Percentiles rank a stretch among this genome's conserved stretches.
These are phyloP conservation scores for Nannospalax galili DNA, from an alignment of 2,113 vertebrate species.

Conservation along the genomic window DNA sequence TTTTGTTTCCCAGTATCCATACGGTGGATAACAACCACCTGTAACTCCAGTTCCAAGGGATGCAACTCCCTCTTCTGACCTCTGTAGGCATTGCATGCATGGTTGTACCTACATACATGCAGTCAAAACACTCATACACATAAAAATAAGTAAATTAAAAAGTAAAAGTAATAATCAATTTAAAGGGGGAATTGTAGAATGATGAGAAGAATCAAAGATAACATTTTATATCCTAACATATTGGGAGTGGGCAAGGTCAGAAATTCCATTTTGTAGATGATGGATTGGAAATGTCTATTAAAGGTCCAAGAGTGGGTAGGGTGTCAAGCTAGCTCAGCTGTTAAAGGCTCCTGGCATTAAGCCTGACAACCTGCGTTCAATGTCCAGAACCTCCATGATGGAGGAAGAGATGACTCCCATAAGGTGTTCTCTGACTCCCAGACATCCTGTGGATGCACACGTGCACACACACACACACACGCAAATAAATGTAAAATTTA, in stretches of 20 bases:
- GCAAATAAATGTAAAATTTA: no score
- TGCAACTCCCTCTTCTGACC: no score
- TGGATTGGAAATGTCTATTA: background rate
- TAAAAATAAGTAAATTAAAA: no score
- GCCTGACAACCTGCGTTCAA: background rate
- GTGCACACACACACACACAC: background rate
- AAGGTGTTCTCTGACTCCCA: background rate
- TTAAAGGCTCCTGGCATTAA: background rate
- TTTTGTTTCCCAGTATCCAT: no score
- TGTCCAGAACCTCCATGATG: background rate
- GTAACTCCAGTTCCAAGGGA: no score
- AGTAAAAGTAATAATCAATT: no score
- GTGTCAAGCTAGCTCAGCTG: background rate
- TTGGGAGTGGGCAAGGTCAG: background rate
- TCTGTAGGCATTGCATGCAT: no score
- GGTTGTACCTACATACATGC: no score
- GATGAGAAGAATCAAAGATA: background rate
- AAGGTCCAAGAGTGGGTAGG: background rate
- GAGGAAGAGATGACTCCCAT: background rate
- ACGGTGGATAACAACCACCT: no score
- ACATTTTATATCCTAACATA: background rate
- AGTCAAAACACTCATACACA: no score
- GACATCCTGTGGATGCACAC: no score
- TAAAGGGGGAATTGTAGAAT: no score
- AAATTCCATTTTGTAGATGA: background rate